Percentiles rank a stretch among this genome's conserved stretches.
These are phyloP conservation scores for Epizoanthus illoricatus DNA, from an alignment of 92 coral and sea anemone genomes.

Conservation along the genomic window DNA sequence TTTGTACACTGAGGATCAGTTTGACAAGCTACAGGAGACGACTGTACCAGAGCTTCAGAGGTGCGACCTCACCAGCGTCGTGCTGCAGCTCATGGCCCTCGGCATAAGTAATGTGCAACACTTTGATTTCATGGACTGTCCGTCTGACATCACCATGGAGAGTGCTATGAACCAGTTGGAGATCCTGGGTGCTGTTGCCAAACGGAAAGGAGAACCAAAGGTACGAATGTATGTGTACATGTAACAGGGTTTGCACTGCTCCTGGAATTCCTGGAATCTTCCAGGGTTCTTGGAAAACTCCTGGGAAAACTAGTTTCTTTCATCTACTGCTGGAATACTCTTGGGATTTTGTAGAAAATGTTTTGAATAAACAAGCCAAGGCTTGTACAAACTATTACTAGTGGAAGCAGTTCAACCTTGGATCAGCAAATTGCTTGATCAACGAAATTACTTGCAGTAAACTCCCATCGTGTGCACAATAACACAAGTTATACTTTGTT, in stretches of 20 bases:
- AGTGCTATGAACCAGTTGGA: conserved; percentile 76
- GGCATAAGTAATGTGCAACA: conserved; percentile 75
- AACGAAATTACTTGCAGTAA: too few species aligned
- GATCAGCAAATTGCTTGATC: too few species aligned
- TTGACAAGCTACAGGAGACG: conserved; percentile 71
- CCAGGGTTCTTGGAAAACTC: too few species aligned
- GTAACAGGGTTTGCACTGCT: neutral
- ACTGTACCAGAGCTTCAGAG: conserved; percentile 95
- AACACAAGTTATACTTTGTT: too few species aligned
- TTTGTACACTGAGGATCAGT: conserved; percentile 94
- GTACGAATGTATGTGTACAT: conserved; percentile 26
- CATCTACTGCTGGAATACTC: too few species aligned
- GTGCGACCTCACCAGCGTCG: conserved; percentile 82
- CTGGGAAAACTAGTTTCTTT: too few species aligned
- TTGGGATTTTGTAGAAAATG: too few species aligned
- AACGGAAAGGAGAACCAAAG: conserved; percentile 55
- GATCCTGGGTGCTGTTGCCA: conserved; percentile 81
- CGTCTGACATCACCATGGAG: conserved; percentile 72
- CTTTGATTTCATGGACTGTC: conserved; percentile 91
- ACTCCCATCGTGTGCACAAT: too few species aligned
- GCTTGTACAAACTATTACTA: too few species aligned
- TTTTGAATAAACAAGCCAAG: too few species aligned
- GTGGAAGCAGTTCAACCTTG: too few species aligned
- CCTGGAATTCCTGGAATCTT: too few species aligned
- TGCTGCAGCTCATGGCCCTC: conserved; percentile 85